Evolutionary conservation across 1,140 invertebrate genomes (phyloP).

Genomic region (Drosophila lacteicornis): DNA sequence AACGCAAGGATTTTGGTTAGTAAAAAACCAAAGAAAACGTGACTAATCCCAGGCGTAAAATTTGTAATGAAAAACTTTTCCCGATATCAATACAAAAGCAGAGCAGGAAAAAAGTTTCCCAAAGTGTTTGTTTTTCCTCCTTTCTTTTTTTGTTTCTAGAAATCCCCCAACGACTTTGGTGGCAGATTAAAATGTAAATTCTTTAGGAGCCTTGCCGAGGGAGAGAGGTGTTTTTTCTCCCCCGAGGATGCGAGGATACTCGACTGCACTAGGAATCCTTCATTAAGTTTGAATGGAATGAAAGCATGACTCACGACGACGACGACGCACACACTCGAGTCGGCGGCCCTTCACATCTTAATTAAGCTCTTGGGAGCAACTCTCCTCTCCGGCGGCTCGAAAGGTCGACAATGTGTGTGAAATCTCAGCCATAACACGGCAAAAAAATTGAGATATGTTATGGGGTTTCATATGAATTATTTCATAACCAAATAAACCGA

Average conservation of each 20-base stretch:
- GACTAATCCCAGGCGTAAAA: conserved; percentile 69
- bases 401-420: conserved; percentile 55
- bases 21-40: conserved; percentile 16
- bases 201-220: conserved; percentile 35
- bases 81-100: conserved; percentile 54
- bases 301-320: conserved; percentile 42
- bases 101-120: conserved; percentile 24
- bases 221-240: conserved; percentile 22
- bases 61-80: conserved; percentile 73
- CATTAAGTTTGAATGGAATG: conserved; percentile 80
- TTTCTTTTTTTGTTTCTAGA: conserved; percentile 8
- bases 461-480: neutral
- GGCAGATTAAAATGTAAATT: conserved; percentile 81
- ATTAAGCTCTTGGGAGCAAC: conserved; percentile 80
- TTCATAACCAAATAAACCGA: neutral
- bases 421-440: conserved; percentile 64
- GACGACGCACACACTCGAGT: conserved; percentile 27
- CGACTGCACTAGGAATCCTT: conserved; percentile 56
- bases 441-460: conserved; percentile 11
- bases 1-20: conserved; percentile 9
- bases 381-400: conserved; percentile 37
- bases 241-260: conserved; percentile 25
- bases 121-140: conserved; percentile 45
- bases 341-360: conserved; percentile 68
- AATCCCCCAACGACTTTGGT: conserved; percentile 67